Evolutionary conservation across 2,797 vertebrate species (phyloP), one percentile per base, ranked within the genome.

Genomic region (Rhynchonycteris naso): DNA sequence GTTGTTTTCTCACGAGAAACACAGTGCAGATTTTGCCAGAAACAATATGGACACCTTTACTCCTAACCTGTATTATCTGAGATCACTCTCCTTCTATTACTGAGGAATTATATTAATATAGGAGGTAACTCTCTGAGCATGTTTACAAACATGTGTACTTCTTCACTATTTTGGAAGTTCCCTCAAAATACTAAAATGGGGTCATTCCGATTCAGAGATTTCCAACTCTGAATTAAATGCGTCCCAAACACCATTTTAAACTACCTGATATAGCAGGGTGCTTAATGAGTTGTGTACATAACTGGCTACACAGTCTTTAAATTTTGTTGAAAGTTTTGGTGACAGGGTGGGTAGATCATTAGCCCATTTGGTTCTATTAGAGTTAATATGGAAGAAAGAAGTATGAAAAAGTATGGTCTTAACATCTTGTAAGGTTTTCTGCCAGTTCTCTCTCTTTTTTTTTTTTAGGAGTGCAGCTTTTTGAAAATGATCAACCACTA

Each of bases 281-380:
- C 18, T 88, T 95, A 93, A 95, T 93, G 84, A 93, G 7, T 69
- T 82, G 15, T 38, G 68, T 84, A 72, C 0, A 2, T 78, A 96
- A 47, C 33, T 82, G 58, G 26, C 11, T 47, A 28, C 5, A 65
- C 5, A 65, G 26, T 83, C 59, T 96, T 96, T 76, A 93, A 89
- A 63, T 75, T 97, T 84, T 90, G 65, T 84, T 43, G 72, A 76
- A 9, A 18, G 47, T 92, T 95, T 96, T 93, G 81, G 54, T 88
- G 76, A 94, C 63, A 66, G 30, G 11, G 58, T 71, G 18, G 56
- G 38, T 69, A 88, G 81, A 61, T 35, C 74, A 82, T 74, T 83
- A 89, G 54, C 16, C 12, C 10, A n/a, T 56, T 38, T 81, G 30
- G 16, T 74, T 16, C 50, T 90, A 7, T 66, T 80, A 83, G 30